Conservation (phyloP, 2,797 vertebrate genomes). For the Urophycis tenuis region DNA sequence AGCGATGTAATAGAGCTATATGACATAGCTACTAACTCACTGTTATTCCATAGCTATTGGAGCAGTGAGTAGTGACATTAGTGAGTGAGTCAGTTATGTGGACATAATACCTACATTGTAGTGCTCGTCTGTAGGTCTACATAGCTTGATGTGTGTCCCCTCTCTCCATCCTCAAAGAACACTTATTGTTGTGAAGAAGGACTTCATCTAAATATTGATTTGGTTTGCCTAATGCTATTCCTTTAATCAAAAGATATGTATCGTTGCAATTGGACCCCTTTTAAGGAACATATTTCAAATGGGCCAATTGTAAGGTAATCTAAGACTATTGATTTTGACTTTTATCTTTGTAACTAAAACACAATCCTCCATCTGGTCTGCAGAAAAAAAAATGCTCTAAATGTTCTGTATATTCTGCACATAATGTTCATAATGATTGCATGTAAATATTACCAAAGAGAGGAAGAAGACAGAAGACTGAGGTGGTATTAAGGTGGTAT, state of each 20-base stretch:
- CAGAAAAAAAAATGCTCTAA: too few species aligned
- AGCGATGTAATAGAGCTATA: too few species aligned
- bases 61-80: too few species aligned
- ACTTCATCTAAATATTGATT: not conserved
- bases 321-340: not conserved
- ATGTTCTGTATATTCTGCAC: not conserved
- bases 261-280: not conserved
- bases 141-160: not conserved
- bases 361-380: not conserved
- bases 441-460: not conserved
- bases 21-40: too few species aligned
- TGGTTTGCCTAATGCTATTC: not conserved
- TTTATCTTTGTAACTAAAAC: not conserved
- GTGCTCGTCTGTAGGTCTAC: not conserved
- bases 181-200: not conserved
- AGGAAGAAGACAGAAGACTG: not conserved
- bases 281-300: not conserved
- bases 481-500: not conserved
- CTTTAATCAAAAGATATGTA: not conserved
- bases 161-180: not conserved
- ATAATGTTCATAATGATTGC: not conserved
- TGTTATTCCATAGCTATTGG: too few species aligned
- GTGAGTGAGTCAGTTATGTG: not conserved
- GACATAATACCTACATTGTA: not conserved
- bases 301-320: not conserved